Evolutionary conservation across 2,797 vertebrate species (phyloP).

Genomic region (Mallotus villosus): DNA sequence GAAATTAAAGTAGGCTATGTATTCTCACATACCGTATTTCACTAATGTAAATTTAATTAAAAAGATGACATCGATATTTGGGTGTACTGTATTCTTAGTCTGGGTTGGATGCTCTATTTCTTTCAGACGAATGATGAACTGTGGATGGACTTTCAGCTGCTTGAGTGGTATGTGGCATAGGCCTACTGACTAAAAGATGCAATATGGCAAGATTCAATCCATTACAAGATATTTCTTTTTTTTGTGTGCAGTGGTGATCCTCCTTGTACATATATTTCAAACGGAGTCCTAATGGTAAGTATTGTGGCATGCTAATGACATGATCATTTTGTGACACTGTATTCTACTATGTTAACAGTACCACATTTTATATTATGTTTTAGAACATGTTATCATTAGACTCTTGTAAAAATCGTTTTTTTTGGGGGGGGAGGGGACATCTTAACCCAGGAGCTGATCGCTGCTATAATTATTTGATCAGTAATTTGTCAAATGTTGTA

Average conservation of each 20-base stretch:
- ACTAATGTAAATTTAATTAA: too few species aligned
- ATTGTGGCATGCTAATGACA: background rate
- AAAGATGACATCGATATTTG: too few species aligned
- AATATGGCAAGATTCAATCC: background rate
- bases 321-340: background rate
- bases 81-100: too few species aligned
- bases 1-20: background rate
- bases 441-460: background rate
- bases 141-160: conserved; percentile 79
- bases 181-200: background rate
- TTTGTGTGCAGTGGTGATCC: conserved; percentile 57
- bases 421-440: too few species aligned
- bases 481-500: background rate
- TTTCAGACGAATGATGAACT: conserved; percentile 70
- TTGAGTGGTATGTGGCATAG: conserved; percentile 72
- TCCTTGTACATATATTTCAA: conserved; percentile 71
- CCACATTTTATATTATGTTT: background rate
- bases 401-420: background rate
- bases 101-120: conserved; percentile 2
- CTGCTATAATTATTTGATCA: background rate
- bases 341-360: background rate
- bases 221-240: background rate
- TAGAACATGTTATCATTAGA: too few species aligned
- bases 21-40: too few species aligned
- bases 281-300: conserved; percentile 84